phyloP scores from a whole-genome alignment of 2,888 invertebrate species.

The Idaea straminata region DNA sequence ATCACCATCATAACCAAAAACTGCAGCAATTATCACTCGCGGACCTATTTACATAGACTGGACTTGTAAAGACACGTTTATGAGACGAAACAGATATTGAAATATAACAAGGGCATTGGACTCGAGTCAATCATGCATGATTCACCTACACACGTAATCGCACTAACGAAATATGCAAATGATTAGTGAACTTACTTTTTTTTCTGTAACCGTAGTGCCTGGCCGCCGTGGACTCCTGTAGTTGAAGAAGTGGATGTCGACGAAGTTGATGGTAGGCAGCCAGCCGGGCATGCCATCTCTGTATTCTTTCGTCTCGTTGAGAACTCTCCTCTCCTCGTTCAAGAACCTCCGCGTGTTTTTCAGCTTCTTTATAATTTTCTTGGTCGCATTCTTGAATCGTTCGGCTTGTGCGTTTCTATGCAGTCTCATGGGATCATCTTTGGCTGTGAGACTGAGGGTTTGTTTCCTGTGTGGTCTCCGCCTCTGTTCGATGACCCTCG shows the following conservation, averaged over 20 bases:
- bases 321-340: constrained; percentile 49
- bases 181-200: constrained; percentile 53
- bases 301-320: constrained; percentile 60
- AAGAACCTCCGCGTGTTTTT: constrained; percentile 61
- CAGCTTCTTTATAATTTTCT: constrained; percentile 60
- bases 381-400: constrained; percentile 56
- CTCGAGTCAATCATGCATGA: constrained; percentile 24
- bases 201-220: constrained; percentile 53
- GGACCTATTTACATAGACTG: constrained; percentile 24
- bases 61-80: constrained; percentile 37
- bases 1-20: constrained; percentile 33
- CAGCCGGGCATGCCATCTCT: constrained; percentile 65
- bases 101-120: constrained; percentile 31
- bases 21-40: constrained; percentile 26
- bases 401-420: constrained; percentile 48
- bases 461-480: constrained; percentile 41
- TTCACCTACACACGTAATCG: constrained; percentile 26
- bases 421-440: constrained; percentile 46
- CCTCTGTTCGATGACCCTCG: constrained; percentile 34
- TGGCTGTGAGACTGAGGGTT: constrained; percentile 41
- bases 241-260: constrained; percentile 63
- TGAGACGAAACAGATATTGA: constrained; percentile 31
- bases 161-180: constrained; percentile 14
- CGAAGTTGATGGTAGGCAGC: constrained; percentile 70
- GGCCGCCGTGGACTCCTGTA: constrained; percentile 45